Base-by-base conservation (phyloP, 1,140 invertebrate species). In the Dreissena rostriformis region DNA sequence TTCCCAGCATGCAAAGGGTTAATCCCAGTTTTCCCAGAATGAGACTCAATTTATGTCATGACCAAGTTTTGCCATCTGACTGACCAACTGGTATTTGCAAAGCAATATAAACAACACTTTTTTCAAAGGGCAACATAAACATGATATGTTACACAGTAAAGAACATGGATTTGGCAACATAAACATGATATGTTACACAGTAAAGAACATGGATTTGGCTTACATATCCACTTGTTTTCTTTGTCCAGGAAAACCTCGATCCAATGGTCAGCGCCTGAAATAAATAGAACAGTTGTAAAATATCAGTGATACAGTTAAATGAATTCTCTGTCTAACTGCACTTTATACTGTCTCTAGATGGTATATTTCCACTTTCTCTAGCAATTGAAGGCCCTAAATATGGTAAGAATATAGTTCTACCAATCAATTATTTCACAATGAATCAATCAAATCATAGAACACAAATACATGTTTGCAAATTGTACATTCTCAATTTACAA, bases 221-320 rank as follows among this genome's bases (percentile, higher is more conserved):
- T 89, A 92, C 92, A 91, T 19, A 92, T 82, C 92, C 92, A 93
- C 24, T 86, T 88, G 22, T 88, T 77, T 84, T 91, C 90, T 75
- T 84, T 71, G 24, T 88, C 86, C 24, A 93, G 55, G 72, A 96
- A 99, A 49, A 98, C 95, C 94, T 99, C 98, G 29, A 95, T 95
- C 98, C 98, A 99, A 87, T 96, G 94, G 93, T 98, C 95, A 70
- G 94, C 94, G 57, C 65, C 77, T 79, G 28, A n/a, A 71, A 77
- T 51, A 49, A 28, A 19, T 14, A 57, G 19, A 57, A 14, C 19
- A 19, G 19, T 12, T 14, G 12, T 61, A 61, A 11, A 61, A 39
- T 39, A n/a, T 61, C 22, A 61, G 4, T 11, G 17, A 24, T 6
- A 61, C 17, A 61, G 2, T 24, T 61, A n/a, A 6, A 61, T 61